Evolutionary conservation across 2,113 vertebrate species (phyloP).

Genomic region (Eubucco bourcierii): DNA sequence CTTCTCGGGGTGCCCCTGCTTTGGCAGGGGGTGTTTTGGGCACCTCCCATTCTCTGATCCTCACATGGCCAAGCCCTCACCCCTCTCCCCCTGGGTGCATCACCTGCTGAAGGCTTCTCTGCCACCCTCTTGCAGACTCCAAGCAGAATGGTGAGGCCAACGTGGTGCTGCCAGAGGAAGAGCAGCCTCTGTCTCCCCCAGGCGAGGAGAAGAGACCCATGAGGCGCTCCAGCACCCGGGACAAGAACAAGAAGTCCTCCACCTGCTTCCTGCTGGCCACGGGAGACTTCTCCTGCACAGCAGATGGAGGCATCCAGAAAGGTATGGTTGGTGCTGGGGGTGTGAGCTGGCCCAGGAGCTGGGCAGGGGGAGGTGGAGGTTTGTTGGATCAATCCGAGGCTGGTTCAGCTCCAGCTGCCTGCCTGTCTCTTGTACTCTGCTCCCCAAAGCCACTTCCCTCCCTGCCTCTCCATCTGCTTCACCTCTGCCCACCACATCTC

Average conservation of each 20-base stretch:
- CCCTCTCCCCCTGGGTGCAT: fast-evolving
- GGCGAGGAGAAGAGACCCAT: slow-evolving; percentile 82
- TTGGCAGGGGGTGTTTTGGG: no score
- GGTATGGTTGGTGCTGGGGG: slow-evolving; percentile 71
- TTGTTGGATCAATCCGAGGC: background rate
- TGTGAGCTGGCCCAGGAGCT: background rate
- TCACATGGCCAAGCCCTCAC: background rate
- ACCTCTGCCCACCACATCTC: fast-evolving
- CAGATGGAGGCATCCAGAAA: slow-evolving; percentile 82
- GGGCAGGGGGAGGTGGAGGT: background rate
- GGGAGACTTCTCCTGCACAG: slow-evolving; percentile 82
- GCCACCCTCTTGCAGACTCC: slow-evolving; percentile 77
- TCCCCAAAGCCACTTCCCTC: background rate
- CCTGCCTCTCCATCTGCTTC: background rate
- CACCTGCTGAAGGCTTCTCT: background rate
- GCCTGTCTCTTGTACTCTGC: background rate
- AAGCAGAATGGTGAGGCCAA: slow-evolving; percentile 96
- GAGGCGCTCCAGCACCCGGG: slow-evolving; percentile 81
- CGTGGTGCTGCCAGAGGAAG: slow-evolving; percentile 87
- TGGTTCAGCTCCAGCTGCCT: background rate
- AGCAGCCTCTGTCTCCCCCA: slow-evolving; percentile 81
- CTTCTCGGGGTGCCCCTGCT: no score
- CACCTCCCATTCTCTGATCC: no score
- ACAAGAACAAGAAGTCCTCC: slow-evolving; percentile 88
- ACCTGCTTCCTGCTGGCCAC: slow-evolving; percentile 91